Evolutionary conservation across 2,888 invertebrate genomes (phyloP).

Genomic region (Cabera pusaria): DNA sequence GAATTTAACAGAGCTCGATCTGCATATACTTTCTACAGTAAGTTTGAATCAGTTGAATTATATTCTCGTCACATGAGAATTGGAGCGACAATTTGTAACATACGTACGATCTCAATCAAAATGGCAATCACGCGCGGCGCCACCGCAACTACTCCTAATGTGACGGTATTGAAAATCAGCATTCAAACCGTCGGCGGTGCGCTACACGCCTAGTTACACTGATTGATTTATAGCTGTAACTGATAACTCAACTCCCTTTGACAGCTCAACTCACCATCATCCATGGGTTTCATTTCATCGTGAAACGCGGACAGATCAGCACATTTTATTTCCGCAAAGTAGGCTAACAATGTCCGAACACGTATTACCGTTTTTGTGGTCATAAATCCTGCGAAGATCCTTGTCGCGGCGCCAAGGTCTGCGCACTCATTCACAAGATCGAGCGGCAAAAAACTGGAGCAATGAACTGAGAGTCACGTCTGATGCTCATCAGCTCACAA

Average conservation of each 20-base stretch:
- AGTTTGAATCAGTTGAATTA: constrained; percentile 21
- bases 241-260: constrained; percentile 41
- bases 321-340: constrained; percentile 34
- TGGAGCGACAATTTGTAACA: constrained; percentile 75
- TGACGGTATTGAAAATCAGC: constrained; percentile 71
- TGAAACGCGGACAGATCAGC: constrained; percentile 31
- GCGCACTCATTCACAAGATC: constrained; percentile 77
- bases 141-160: constrained; percentile 70
- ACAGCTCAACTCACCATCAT: constrained; percentile 41
- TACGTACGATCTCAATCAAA: constrained; percentile 69
- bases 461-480: constrained; percentile 79
- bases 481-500: constrained; percentile 67
- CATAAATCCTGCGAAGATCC: constrained; percentile 65
- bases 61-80: constrained; percentile 69
- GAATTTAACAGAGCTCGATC: constrained; percentile 13
- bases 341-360: constrained; percentile 37
- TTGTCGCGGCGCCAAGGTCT: constrained; percentile 65
- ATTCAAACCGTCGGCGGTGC: constrained; percentile 52
- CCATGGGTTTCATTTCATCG: constrained; percentile 39
- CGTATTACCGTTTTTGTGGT: constrained; percentile 51
- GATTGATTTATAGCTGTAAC: constrained; percentile 54
- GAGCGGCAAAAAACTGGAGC: constrained; percentile 78
- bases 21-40: constrained; percentile 24
- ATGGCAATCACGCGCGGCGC: constrained; percentile 74
- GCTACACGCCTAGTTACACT: constrained; percentile 52